phyloP scores from a whole-genome alignment of 2,888 invertebrate genomes.

The Synanthedon vespiformis region DNA sequence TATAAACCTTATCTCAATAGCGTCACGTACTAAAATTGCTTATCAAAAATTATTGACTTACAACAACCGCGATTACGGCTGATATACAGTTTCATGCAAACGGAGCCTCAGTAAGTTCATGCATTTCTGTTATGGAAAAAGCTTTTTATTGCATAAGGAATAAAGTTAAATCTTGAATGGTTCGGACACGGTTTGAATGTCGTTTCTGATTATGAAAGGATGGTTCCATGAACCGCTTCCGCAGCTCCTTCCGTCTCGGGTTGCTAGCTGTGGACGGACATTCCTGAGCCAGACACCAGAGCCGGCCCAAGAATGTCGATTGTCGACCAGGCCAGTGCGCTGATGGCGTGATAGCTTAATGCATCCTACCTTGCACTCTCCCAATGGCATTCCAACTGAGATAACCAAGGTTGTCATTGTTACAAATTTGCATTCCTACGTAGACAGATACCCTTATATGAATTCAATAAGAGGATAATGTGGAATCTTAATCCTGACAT shows the following conservation, averaged over 20 bases:
- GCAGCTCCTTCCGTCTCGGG: slow-evolving; percentile 67
- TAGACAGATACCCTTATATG: slow-evolving; percentile 2
- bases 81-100: slow-evolving; percentile 28
- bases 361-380: slow-evolving; percentile 24
- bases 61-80: slow-evolving; percentile 9
- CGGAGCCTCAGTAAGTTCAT: slow-evolving; percentile 14
- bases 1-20: slow-evolving; percentile 9
- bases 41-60: slow-evolving; percentile 10
- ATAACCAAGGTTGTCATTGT: slow-evolving; percentile 26
- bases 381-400: slow-evolving; percentile 37
- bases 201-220: slow-evolving; percentile 18
- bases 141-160: slow-evolving; percentile 8
- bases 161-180: background rate
- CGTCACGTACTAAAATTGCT: slow-evolving; percentile 8
- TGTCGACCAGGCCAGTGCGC: slow-evolving; percentile 48
- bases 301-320: slow-evolving; percentile 55
- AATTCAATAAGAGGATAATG: slow-evolving; percentile 1
- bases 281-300: slow-evolving; percentile 56
- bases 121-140: slow-evolving; percentile 7
- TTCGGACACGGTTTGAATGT: slow-evolving; percentile 10
- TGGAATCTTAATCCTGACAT: background rate
- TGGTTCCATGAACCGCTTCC: slow-evolving; percentile 66
- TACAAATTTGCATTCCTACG: slow-evolving; percentile 1
- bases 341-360: slow-evolving; percentile 58
- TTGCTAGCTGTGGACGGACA: slow-evolving; percentile 54